These are phyloP conservation scores for Deilephila porcellus DNA, from an alignment of 2,888 invertebrate genomes.

Conservation along the genomic window DNA sequence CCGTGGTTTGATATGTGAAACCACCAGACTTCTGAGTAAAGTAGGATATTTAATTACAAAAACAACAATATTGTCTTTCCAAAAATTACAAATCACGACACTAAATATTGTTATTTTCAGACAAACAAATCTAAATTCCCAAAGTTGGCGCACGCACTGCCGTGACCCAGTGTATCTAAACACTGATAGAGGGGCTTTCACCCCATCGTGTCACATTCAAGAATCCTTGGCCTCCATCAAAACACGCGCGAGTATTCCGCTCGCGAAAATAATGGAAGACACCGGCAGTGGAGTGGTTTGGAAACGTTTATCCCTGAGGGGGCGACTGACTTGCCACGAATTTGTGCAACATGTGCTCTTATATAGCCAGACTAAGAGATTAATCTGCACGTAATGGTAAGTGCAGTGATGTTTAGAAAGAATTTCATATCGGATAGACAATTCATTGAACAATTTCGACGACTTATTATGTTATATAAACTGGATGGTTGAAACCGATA, in stretches of 20 bases:
- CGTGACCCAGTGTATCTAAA: not conserved
- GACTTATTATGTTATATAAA: no score
- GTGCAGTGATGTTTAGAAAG: no score
- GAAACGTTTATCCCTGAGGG: slow-evolving; percentile 49
- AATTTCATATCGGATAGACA: no score
- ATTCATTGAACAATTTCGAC: no score
- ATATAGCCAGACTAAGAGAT: not conserved
- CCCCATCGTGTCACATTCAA: slow-evolving; percentile 32
- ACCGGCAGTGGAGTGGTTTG: slow-evolving; percentile 44
- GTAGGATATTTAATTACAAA: no score
- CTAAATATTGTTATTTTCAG: not conserved
- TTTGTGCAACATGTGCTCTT: no score
- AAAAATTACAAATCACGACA: no score
- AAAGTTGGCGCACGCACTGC: not conserved
- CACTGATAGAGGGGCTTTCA: slow-evolving; percentile 21
- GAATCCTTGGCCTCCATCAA: slow-evolving; percentile 46
- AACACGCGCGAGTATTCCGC: slow-evolving; percentile 49
- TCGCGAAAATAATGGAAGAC: slow-evolving; percentile 47
- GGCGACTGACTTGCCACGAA: slow-evolving; percentile 9
- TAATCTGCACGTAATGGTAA: no score
- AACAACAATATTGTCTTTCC: no score
- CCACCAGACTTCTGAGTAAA: no score
- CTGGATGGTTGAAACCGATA: no score
- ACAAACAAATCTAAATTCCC: not conserved
- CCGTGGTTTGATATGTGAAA: no score